Percentiles rank a stretch among this genome's conserved stretches.
These are phyloP conservation scores for Muscicapa striata DNA, from an alignment of 2,797 vertebrate species.

Conservation along the genomic window DNA sequence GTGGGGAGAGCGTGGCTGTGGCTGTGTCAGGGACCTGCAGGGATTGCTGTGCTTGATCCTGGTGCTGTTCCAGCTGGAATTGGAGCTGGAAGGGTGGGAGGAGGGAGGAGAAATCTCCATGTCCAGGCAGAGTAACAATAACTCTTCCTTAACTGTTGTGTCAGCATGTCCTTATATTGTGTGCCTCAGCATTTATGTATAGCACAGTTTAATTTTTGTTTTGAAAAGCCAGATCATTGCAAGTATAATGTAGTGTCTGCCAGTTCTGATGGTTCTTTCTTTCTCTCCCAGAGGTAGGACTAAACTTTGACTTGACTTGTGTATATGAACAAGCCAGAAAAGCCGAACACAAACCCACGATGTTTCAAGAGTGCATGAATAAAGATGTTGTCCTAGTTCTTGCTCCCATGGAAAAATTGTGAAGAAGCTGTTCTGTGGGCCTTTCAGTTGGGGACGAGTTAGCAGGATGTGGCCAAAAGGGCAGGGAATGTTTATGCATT, in stretches of 20 bases:
- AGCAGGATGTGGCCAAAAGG: slow-evolving; percentile 68
- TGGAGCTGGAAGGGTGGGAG: background rate
- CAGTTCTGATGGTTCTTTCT: slow-evolving; percentile 74
- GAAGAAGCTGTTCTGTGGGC: slow-evolving; percentile 72
- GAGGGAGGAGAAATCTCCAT: background rate
- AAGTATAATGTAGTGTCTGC: slow-evolving; percentile 66
- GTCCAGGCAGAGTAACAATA: slow-evolving; percentile 28
- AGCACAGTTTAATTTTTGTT: slow-evolving; percentile 54
- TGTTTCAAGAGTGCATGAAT: slow-evolving; percentile 73
- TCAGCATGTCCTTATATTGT: slow-evolving; percentile 64
- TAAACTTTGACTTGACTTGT: slow-evolving; percentile 74
- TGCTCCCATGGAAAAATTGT: slow-evolving; percentile 72
- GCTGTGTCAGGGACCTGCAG: background rate
- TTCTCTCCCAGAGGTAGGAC: slow-evolving; percentile 74
- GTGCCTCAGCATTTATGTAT: slow-evolving; percentile 60
- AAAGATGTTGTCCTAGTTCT: slow-evolving; percentile 74
- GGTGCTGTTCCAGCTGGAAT: background rate
- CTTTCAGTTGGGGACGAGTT: slow-evolving; percentile 71
- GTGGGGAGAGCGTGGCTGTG: background rate
- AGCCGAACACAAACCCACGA: slow-evolving; percentile 73
- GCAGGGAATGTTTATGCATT: slow-evolving; percentile 65
- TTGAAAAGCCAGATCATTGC: slow-evolving; percentile 67
- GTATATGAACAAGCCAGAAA: slow-evolving; percentile 74
- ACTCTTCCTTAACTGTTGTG: slow-evolving; percentile 24
- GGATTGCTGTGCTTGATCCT: fast-evolving